Evolutionary conservation across 2,888 invertebrate genomes (phyloP), one percentile per base, ranked within the genome.

Genomic region (Heliconius ismenius): DNA sequence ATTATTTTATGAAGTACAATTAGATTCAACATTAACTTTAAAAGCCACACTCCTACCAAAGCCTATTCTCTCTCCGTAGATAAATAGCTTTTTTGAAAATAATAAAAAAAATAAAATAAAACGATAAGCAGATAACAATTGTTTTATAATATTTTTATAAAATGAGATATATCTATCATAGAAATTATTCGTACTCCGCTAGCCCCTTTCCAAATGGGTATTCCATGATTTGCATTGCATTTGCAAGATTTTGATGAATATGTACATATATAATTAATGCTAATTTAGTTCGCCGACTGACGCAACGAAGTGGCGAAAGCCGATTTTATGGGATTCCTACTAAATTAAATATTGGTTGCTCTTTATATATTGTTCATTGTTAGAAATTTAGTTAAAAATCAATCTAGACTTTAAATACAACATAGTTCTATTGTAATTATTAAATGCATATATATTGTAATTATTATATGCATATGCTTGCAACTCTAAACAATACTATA

Each of bases 201-300:
- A 49, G 58, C n/a, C 21, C 3, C 21, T 54, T 18, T 54, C 4
- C 21, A 58, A 58, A 58, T 73, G 24, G n/a, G 64, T 74, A 54
- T 72, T 72, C 43, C 58, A 18, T 68, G 9, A 78, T 76, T 78
- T 74, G 67, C 73, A 76, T 76, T 76, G 64, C 3, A 60, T 74
- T 73, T 76, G 70, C 39, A 43, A 18, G 21, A 73, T 70, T 64
- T 74, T 63, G 68, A 43, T 63, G 49, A 68, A 76, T 72, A 63
- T 60, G 73, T 49, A 60, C n/a, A 76, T 68, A 74, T 62, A 36
- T 26, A 74, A 76, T 70, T 73, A 32, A 78, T 78, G 70, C 60
- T 76, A 78, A 78, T 74, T 64, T 58, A 9, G 73, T 76, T 69
- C 68, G 76, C 32, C 68, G 62, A 15, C 64, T 74, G 54, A 58